Base-by-base conservation (phyloP, 2,888 invertebrate genomes). In the Crossocerus cetratus region DNA sequence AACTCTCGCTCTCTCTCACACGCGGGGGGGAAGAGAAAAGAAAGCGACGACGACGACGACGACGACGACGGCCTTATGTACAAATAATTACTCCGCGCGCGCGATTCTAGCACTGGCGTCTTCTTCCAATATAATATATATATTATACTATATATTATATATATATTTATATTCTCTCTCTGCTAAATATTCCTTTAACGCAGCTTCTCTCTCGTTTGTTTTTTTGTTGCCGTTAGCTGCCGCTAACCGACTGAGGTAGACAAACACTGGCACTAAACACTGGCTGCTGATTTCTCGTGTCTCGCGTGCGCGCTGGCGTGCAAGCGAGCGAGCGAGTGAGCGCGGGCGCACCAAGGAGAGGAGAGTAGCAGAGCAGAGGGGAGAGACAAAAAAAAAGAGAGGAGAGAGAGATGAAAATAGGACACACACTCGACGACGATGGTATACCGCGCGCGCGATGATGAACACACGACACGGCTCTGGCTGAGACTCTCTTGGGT, bases 261-360 rank as follows among this genome's bases (percentile, higher is more conserved):
- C 77, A 79, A 81, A 77, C 82, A 83, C 83, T 83, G 78, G 79
- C 83, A 83, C 83, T 82, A 76, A 81, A 81, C 83, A 83, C 83
- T 83, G 80, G 76, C 74, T 74, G 76, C 74, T 74, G 70, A 69
- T 78, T 72, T 76, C 72, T 68, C 72, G 63, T 70, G 69, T 14
- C 16, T 49, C n/a, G n/a, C 73, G 71, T 68, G 59, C 75, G 69
- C 55, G 49, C 16, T 49, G 49, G n/a, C 73, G 71, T 68, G 59
- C 74, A 69, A 57, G 61, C 62, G 76, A 64, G 63, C 69, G 73
- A 65, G 22, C 72, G 64, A 65, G 69, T 32, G 32, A 32, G 32
- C 49, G 49, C 49, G 49, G 49, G 49, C n/a, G 49, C 49, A 49
- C 49, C 14, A 72, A 78, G 78, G 72, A 78, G 69, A 73, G 70